Percentiles rank a stretch among this genome's conserved stretches.
Conservation (phyloP, 2,888 invertebrate genomes). For the Drosophila dives region DNA sequence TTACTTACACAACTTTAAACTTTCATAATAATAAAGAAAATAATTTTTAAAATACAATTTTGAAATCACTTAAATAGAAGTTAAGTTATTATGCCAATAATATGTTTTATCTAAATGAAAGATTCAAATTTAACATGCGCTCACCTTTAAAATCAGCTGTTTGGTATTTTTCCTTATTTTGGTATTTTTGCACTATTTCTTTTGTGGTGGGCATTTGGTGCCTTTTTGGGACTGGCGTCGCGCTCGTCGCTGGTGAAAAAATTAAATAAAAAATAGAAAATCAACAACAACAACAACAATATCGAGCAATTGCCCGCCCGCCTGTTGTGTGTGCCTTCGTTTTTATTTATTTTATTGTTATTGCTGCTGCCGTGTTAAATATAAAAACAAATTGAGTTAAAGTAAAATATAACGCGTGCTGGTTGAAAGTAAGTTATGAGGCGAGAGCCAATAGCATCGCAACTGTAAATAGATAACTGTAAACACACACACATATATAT, state of each 20-base stretch:
- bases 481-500: conserved; percentile 24
- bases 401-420: conserved; percentile 33
- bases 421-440: conserved; percentile 36
- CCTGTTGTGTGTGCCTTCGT: conserved; percentile 51
- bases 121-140: conserved; percentile 5
- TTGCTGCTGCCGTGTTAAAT: conserved; percentile 46
- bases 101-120: not conserved
- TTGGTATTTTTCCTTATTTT: conserved; percentile 14
- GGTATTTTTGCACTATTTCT: conserved; percentile 32
- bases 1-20: not conserved
- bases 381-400: conserved; percentile 58
- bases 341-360: conserved; percentile 32
- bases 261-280: conserved; percentile 20
- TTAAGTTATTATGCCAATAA: not conserved
- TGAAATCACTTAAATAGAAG: not conserved
- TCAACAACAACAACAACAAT: conserved; percentile 23
- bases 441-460: not conserved
- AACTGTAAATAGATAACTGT: conserved; percentile 17
- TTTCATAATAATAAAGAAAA: not conserved
- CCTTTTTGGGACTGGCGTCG: conserved; percentile 31
- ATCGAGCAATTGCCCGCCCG: conserved; percentile 43
- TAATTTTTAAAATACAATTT: not conserved
- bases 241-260: conserved; percentile 13
- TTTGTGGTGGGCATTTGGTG: conserved; percentile 44
- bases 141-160: conserved; percentile 32